phyloP scores from a whole-genome alignment of 2,797 vertebrate genomes.

The Lerista edwardsae region DNA sequence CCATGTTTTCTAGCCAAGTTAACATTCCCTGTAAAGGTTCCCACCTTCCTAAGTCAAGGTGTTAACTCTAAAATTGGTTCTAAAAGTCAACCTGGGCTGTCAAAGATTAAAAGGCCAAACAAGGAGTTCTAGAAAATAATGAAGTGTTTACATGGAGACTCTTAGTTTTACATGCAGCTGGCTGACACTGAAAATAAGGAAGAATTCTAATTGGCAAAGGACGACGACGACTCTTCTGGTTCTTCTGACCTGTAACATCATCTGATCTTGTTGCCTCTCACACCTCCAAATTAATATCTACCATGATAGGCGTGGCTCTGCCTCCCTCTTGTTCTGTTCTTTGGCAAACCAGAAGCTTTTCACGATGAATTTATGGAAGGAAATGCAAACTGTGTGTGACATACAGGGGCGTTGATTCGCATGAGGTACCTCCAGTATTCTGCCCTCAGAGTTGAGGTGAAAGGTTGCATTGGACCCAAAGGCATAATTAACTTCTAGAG shows the following conservation, averaged over 20 bases:
- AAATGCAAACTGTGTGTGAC: slow-evolving; percentile 20
- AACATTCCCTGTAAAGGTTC: slow-evolving; percentile 55
- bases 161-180: slow-evolving; percentile 65
- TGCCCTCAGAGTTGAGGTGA: too few species aligned
- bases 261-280: neutral
- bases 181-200: slow-evolving; percentile 53
- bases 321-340: slow-evolving; percentile 22
- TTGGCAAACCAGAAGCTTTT: slow-evolving; percentile 31
- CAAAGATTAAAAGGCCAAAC: slow-evolving; percentile 63
- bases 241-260: slow-evolving; percentile 40
- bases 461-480: too few species aligned
- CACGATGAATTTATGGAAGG: neutral
- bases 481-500: too few species aligned
- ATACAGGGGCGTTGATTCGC: too few species aligned
- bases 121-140: slow-evolving; percentile 57
- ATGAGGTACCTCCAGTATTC: too few species aligned
- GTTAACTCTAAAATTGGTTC: slow-evolving; percentile 61
- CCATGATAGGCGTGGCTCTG: slow-evolving; percentile 12
- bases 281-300: slow-evolving; percentile 30
- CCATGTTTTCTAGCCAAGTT: slow-evolving; percentile 44
- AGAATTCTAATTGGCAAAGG: slow-evolving; percentile 59
- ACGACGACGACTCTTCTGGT: slow-evolving; percentile 25
- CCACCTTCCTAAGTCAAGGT: slow-evolving; percentile 42
- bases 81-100: slow-evolving; percentile 50
- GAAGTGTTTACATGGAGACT: slow-evolving; percentile 59